Percentiles rank a stretch among this genome's conserved stretches.
phyloP scores from a whole-genome alignment of 37 sponge, comb jelly and placozoan genomes.

The Dysidea cf. avara region DNA sequence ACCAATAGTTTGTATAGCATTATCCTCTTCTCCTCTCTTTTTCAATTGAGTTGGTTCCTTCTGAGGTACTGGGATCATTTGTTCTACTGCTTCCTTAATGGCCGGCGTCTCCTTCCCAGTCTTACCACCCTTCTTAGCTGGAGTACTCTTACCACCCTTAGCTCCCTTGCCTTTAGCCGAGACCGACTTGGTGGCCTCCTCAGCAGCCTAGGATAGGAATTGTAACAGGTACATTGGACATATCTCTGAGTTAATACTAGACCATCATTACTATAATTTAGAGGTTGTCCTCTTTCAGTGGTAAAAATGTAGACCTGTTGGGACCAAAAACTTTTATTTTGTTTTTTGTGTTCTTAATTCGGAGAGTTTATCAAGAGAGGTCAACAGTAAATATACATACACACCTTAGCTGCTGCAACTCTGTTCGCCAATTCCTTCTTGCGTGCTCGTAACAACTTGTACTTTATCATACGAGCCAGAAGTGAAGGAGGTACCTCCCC shows the following conservation, averaged over 20 bases:
- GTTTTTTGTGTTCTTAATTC: too few species aligned
- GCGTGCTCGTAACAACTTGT: constrained; percentile 47
- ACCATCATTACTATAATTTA: too few species aligned
- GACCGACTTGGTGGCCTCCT: not conserved
- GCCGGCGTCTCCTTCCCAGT: constrained; percentile 67
- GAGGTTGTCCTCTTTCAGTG: too few species aligned
- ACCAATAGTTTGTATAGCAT: constrained; percentile 60
- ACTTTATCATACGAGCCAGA: constrained; percentile 60
- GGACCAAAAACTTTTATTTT: too few species aligned
- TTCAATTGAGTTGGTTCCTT: constrained; percentile 70
- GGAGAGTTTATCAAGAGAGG: too few species aligned
- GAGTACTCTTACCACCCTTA: too few species aligned
- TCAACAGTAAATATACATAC: not conserved
- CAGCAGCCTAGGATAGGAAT: constrained; percentile 8
- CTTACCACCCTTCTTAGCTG: constrained; percentile 46
- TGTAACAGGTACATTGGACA: too few species aligned
- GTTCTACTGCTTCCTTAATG: constrained; percentile 19
- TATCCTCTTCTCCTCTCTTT: constrained; percentile 91
- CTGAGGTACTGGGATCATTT: constrained; percentile 60
- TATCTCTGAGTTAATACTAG: too few species aligned
- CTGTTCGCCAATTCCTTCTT: constrained; percentile 25
- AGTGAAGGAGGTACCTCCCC: constrained; percentile 42
- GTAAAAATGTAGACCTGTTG: too few species aligned
- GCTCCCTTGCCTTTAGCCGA: constrained; percentile 13
- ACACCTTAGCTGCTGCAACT: constrained; percentile 1